phyloP scores from a whole-genome alignment of 1,140 invertebrate genomes.

The Lepidotrigona ventralis region DNA sequence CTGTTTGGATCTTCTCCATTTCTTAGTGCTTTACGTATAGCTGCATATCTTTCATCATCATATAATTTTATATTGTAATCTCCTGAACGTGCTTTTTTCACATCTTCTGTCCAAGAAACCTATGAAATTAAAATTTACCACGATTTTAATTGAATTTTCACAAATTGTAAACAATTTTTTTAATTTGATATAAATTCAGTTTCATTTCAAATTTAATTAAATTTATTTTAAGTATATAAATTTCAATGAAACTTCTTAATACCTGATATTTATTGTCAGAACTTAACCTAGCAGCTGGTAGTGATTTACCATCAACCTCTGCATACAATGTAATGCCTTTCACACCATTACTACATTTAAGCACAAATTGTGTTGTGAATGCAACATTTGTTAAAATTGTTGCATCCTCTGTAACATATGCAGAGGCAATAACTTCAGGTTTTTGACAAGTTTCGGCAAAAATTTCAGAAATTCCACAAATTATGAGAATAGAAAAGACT shows the following conservation, averaged over 20 bases:
- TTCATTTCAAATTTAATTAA: background rate
- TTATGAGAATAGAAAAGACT: slow-evolving; percentile 16
- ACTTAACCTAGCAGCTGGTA: slow-evolving; percentile 88
- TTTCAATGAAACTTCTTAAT: slow-evolving; percentile 34
- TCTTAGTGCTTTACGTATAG: slow-evolving; percentile 88
- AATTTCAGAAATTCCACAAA: slow-evolving; percentile 31
- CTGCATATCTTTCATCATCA: slow-evolving; percentile 94
- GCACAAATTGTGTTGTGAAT: slow-evolving; percentile 87
- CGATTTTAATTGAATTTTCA: background rate
- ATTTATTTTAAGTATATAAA: background rate
- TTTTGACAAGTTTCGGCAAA: slow-evolving; percentile 80
- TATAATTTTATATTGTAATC: slow-evolving; percentile 90
- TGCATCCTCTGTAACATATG: slow-evolving; percentile 94
- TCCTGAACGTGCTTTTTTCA: slow-evolving; percentile 89
- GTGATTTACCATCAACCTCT: slow-evolving; percentile 89
- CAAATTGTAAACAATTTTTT: background rate
- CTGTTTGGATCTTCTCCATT: slow-evolving; percentile 84
- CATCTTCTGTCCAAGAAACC: slow-evolving; percentile 95
- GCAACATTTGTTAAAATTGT: slow-evolving; percentile 92
- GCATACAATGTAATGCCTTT: slow-evolving; percentile 89
- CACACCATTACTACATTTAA: slow-evolving; percentile 85
- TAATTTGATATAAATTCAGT: background rate
- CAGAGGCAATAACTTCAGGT: slow-evolving; percentile 83
- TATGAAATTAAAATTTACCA: slow-evolving; percentile 72
- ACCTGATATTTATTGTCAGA: slow-evolving; percentile 90